Evolutionary conservation across 2,113 vertebrate species (phyloP), one percentile per base, ranked within the genome.

Genomic region (Pleuronectes platessa): DNA sequence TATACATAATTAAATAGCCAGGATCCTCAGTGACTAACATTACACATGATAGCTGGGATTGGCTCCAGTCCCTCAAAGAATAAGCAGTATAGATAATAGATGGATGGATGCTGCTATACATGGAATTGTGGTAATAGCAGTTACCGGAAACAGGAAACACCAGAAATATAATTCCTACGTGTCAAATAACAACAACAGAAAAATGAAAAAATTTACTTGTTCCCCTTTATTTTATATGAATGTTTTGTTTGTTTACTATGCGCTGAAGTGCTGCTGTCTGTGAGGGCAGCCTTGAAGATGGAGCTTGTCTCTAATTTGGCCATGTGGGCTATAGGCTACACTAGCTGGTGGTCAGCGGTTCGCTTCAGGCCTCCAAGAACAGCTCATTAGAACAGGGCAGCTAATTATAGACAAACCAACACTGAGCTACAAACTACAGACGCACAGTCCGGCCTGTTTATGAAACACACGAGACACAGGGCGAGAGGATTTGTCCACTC

Each of bases 301-400:
- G 18, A 71, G 71, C 63, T 61, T 64, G 71, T 84, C 89, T 90
- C 75, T 87, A 87, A 87, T 91, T 90, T 85, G 31, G 78, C 71
- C 15, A 18, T 80, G 74, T 71, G 89, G 88, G 79, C 70, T 79
- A 51, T 51, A 56, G 20, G 81, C 80, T 84, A 61, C 12, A 31
- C 85, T 85, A 82, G 83, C 80, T 78, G 15, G 85, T n/a, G 88
- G 85, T 89, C 81, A 83, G 89, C 11, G 79, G 82, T 89, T 91
- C 27, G 11, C 76, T 85, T 42, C 73, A 79, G 67, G 55, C 56
- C 69, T 76, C 73, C 68, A 78, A 78, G 88, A 88, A 88, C 74
- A 76, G 74, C 79, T 87, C 83, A 86, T 82, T 83, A 89, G 55
- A 79, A 70, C 53, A 58, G 56, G 80, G 23, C 14, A 14, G 56